Evolutionary conservation across 2,797 vertebrate species (phyloP).

Genomic region (Argya squamiceps): DNA sequence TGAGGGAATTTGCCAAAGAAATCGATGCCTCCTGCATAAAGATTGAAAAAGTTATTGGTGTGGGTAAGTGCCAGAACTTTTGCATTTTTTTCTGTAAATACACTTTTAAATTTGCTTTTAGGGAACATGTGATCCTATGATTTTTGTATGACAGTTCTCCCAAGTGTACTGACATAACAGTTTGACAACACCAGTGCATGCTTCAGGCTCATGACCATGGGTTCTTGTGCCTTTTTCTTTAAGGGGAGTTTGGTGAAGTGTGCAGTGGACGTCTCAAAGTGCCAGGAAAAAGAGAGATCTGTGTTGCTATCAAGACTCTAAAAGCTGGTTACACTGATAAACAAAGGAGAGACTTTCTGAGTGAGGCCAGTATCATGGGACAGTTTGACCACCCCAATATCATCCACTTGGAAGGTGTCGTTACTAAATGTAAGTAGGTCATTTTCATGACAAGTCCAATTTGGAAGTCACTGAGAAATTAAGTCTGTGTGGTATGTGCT

Average conservation of each 20-base stretch:
- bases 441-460: conserved; percentile 36
- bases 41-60: conserved; percentile 98
- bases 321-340: conserved; percentile 98
- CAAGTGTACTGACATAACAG: background rate
- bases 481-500: conserved; percentile 21
- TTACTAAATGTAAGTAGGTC: conserved; percentile 92
- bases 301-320: conserved; percentile 96
- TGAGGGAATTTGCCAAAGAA: conserved; percentile 98
- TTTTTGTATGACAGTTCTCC: background rate
- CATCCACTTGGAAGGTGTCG: conserved; percentile 96
- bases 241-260: conserved; percentile 96
- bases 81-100: background rate
- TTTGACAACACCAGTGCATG: background rate
- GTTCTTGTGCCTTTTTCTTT: conserved; percentile 16
- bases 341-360: conserved; percentile 95
- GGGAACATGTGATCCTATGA: background rate
- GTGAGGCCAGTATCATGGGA: conserved; percentile 97
- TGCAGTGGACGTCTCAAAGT: conserved; percentile 97
- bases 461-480: conserved; percentile 70
- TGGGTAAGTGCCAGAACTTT: conserved; percentile 83
- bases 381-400: conserved; percentile 99
- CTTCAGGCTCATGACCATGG: background rate
- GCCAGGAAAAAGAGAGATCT: conserved; percentile 95
- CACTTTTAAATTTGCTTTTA: conserved; percentile 2
- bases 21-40: conserved; percentile 98